Percentiles rank a stretch among this genome's conserved stretches.
These are phyloP conservation scores for Leptinotarsa haldemani DNA, from an alignment of 2,888 invertebrate species.

Conservation along the genomic window DNA sequence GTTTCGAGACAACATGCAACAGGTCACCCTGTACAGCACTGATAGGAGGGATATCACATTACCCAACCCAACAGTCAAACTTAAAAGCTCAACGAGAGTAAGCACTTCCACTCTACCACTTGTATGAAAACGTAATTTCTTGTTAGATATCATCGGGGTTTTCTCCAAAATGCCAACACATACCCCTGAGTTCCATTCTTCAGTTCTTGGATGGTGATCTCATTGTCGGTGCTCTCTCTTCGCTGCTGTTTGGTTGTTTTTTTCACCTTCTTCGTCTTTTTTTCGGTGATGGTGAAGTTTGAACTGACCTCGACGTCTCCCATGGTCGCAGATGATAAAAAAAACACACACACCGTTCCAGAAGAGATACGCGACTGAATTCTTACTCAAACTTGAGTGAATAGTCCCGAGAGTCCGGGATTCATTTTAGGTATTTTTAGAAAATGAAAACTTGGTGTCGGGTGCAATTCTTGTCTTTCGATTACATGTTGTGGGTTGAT, in stretches of 20 bases:
- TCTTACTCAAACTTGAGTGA: constrained; percentile 60
- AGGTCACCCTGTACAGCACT: background rate
- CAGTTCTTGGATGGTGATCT: constrained; percentile 85
- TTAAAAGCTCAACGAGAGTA: constrained; percentile 14
- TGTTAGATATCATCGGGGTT: background rate
- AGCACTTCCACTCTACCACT: constrained; percentile 50
- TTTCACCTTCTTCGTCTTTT: constrained; percentile 89
- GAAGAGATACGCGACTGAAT: constrained; percentile 53
- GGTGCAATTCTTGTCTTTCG: constrained; percentile 54
- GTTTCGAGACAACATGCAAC: background rate
- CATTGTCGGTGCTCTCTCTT: constrained; percentile 78
- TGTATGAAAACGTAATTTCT: constrained; percentile 27
- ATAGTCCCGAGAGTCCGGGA: constrained; percentile 53
- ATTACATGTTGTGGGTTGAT: constrained; percentile 46
- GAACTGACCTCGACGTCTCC: constrained; percentile 92
- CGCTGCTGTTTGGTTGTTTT: constrained; percentile 88
- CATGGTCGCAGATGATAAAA: constrained; percentile 68
- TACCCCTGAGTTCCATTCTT: constrained; percentile 80
- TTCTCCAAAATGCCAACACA: constrained; percentile 73
- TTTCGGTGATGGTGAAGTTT: constrained; percentile 86
- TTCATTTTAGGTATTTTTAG: constrained; percentile 64
- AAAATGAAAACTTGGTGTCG: constrained; percentile 64
- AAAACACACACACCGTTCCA: constrained; percentile 45
- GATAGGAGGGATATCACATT: constrained; percentile 8
- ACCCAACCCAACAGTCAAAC: constrained; percentile 24